Conservation (phyloP, 2,888 invertebrate genomes). For the Pyralis farinalis region DNA sequence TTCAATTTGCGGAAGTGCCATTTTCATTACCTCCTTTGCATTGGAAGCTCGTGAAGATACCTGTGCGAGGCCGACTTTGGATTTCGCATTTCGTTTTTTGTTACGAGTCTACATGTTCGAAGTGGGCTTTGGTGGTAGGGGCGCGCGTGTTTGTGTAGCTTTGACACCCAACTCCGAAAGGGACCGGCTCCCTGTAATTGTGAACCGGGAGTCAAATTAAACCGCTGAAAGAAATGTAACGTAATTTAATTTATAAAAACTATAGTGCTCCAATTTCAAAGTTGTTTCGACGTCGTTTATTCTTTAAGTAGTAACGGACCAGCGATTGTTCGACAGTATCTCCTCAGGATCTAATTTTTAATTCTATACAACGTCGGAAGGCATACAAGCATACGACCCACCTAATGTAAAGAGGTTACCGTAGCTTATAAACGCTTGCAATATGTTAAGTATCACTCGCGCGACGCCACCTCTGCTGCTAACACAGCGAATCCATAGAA, state of each 20-base stretch:
- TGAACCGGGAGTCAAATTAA: slow-evolving; percentile 56
- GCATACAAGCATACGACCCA: too few relatives aligned
- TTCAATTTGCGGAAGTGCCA: slow-evolving; percentile 8
- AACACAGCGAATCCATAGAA: too few relatives aligned
- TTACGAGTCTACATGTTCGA: slow-evolving; percentile 21
- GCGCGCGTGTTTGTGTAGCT: slow-evolving; percentile 32
- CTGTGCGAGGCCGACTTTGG: slow-evolving; percentile 24
- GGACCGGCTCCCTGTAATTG: slow-evolving; percentile 53
- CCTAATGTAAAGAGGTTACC: too few relatives aligned
- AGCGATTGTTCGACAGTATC: too few relatives aligned
- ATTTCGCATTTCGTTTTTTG: slow-evolving; percentile 16
- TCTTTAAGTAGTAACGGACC: too few relatives aligned
- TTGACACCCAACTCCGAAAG: slow-evolving; percentile 58
- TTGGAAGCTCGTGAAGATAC: slow-evolving; percentile 6
- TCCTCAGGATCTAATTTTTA: too few relatives aligned
- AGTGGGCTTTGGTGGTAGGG: slow-evolving; percentile 22
- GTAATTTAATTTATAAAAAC: slow-evolving; percentile 28
- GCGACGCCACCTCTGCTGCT: too few relatives aligned
- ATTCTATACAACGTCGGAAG: too few relatives aligned
- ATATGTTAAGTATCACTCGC: too few relatives aligned
- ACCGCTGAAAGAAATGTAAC: slow-evolving; percentile 41
- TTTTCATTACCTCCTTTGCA: slow-evolving; percentile 23
- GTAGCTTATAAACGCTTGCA: too few relatives aligned
- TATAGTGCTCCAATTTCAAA: too few relatives aligned
- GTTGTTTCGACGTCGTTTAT: too few relatives aligned